Conservation (phyloP, 2,888 invertebrate genomes). For the Empis livida region DNA sequence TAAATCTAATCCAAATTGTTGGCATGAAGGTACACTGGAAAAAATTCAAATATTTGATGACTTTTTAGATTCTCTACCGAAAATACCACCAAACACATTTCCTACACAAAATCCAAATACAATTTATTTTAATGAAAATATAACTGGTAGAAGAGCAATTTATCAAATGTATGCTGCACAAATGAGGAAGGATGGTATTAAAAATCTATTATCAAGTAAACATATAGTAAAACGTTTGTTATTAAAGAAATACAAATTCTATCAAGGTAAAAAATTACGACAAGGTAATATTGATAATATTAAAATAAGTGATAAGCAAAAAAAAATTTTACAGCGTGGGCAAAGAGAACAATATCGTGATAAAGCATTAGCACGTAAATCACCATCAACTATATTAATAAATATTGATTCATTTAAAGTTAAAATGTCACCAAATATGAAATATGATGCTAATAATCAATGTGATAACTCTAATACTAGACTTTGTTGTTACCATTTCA, state of each 20-base stretch:
- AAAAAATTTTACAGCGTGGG: background rate
- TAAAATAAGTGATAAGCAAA: background rate
- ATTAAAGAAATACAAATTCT: background rate
- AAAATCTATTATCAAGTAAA: background rate
- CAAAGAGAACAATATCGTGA: background rate
- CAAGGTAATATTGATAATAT: background rate
- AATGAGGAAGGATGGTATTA: background rate
- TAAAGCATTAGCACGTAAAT: background rate
- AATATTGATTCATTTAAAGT: too few relatives aligned
- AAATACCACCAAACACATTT: slow-evolving; percentile 1
- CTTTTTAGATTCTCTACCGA: background rate
- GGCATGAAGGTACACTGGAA: background rate
- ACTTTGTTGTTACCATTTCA: background rate
- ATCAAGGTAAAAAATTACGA: background rate
- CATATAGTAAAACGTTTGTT: background rate
- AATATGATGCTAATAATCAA: background rate
- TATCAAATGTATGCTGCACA: background rate
- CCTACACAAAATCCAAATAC: background rate
- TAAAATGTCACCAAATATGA: background rate
- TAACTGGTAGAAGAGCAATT: background rate
- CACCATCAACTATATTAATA: background rate
- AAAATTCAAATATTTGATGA: background rate
- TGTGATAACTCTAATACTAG: background rate
- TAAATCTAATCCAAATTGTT: background rate
- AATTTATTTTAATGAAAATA: background rate